Base-by-base conservation (phyloP, 2,888 invertebrate species). In the Drosophila colorata region DNA sequence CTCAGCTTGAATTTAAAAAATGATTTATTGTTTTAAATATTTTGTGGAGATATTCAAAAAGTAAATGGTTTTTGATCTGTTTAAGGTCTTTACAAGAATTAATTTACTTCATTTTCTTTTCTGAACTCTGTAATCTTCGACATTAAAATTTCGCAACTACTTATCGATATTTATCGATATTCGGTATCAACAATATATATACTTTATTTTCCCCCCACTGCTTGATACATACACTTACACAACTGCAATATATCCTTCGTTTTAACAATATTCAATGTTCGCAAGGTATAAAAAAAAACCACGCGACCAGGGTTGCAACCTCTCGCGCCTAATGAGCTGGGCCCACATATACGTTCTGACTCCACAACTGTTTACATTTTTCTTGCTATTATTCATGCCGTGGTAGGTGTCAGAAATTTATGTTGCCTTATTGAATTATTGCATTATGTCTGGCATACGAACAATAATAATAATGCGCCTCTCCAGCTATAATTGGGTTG, bases 381-480 rank as follows among this genome's bases (percentile, higher is more conserved):
- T 40, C 31, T 60, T 56, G 37, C 33, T 28, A 18, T 31, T 41
- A 33, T 33, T 33, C 33, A 33, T 33, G 33, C 33, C 13, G 33
- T 33, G 44, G 44, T 53, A 83, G 86, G 83, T 88, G 83, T 84
- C 83, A 74, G 47, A 74, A 82, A 65, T 74, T 46, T 33, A 66
- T 85, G 88, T 73, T 76, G 88, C 83, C 83, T 82, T 74, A 88
- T 84, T 84, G 86, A 84, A 88, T 84, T 84, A 75, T 75, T 64
- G 60, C 74, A 72, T 78, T 68, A 86, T 79, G 28, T 9, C 28
- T 9, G 28, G 76, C 64, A 73, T 71, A 13, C 47, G 46, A 23
- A 16, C 37, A 69, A 66, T 68, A 67, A 80, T 46, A 68, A 78
- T 66, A 83, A 60, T 59, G 46, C 43, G 55, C 59, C 59, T 56